These are phyloP conservation scores for Brevipalpus yothersi DNA, from an alignment of 1,140 invertebrate genomes.

Conservation along the genomic window DNA sequence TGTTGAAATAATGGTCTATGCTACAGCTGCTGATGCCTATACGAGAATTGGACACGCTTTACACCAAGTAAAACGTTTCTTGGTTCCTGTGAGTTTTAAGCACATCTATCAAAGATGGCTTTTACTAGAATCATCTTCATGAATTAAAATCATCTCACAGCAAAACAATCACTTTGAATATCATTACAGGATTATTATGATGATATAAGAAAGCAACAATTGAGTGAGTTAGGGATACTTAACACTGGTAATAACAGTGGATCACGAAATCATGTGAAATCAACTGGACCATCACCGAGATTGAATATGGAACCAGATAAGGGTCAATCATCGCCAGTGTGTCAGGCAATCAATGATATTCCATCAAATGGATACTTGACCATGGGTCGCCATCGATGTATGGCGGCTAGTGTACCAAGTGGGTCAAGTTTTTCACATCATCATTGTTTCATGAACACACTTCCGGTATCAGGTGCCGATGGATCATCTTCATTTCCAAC, in stretches of 20 bases:
- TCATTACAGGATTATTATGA: conserved; percentile 34
- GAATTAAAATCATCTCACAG: not conserved
- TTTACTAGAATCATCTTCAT: not conserved
- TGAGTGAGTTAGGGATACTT: conserved; percentile 35
- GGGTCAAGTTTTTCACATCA: no score
- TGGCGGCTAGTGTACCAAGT: no score
- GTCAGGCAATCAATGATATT: no score
- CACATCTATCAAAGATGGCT: not conserved
- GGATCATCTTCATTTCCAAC: no score
- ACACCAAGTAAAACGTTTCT: conserved; percentile 36
- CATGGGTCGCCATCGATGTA: no score
- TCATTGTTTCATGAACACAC: no score
- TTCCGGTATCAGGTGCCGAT: no score
- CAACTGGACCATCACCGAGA: no score
- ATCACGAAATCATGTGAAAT: no score
- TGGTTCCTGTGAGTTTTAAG: conserved; percentile 20
- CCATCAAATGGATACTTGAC: no score
- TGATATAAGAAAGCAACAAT: conserved; percentile 47
- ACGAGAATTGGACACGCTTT: conserved; percentile 66
- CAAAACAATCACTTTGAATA: not conserved
- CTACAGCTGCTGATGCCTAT: conserved; percentile 69
- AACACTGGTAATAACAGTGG: conserved; percentile 1
- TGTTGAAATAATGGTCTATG: conserved; percentile 67
- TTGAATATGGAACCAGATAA: no score
- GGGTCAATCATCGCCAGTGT: no score